Conservation (phyloP, 2,113 vertebrate genomes). For the Crotalus horridus region DNA sequence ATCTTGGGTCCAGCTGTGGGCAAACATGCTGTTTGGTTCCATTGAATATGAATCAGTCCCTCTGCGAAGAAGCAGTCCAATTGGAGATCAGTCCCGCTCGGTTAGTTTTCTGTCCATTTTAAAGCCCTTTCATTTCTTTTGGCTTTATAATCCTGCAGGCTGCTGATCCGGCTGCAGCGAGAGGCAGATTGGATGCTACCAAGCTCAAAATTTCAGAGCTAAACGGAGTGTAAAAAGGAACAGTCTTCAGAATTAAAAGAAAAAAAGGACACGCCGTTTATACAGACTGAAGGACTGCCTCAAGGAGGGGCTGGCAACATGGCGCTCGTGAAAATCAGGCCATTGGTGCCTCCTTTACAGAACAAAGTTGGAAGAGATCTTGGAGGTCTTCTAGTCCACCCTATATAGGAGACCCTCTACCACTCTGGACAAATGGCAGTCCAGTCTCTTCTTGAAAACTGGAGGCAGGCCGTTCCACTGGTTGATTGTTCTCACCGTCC, state of each 20-base stretch:
- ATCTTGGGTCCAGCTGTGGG: neutral
- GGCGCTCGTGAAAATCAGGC: neutral
- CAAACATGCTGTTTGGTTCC: neutral
- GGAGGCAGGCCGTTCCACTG: neutral
- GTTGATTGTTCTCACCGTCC: neutral
- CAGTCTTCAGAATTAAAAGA: neutral
- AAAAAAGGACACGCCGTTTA: neutral
- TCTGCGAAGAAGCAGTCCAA: neutral
- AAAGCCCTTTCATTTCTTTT: neutral
- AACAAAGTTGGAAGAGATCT: neutral
- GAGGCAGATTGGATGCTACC: neutral
- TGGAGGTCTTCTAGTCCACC: neutral
- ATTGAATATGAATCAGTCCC: neutral
- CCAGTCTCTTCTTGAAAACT: neutral
- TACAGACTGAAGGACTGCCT: neutral
- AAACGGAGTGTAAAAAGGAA: neutral
- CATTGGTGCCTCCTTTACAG: neutral
- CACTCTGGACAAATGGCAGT: neutral
- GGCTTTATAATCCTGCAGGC: neutral
- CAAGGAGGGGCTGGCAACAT: no score
- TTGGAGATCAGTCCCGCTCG: neutral
- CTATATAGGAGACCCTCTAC: no score
- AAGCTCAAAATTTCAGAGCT: neutral
- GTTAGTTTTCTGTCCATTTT: neutral
- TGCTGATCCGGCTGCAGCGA: neutral